Percentiles rank a stretch among this genome's conserved stretches.
Conservation (phyloP, 2,113 vertebrate species). For the Ictalurus punctatus region DNA sequence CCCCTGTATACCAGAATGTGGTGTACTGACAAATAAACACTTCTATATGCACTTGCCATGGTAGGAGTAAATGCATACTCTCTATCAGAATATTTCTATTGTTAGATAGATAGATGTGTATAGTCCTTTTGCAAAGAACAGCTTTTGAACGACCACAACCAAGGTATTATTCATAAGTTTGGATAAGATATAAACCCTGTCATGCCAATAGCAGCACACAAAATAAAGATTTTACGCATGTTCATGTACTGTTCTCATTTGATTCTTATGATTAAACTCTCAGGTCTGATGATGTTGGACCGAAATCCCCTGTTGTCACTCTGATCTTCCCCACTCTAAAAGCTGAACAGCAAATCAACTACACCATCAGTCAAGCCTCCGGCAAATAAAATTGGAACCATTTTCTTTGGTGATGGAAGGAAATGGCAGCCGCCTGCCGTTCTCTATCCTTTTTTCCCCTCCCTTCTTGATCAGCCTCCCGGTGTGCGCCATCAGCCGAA, state of each 20-base stretch:
- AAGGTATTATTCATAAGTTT: background rate
- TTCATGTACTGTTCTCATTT: background rate
- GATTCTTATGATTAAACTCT: conserved; percentile 10
- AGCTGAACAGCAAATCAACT: conserved; percentile 34
- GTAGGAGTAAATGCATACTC: background rate
- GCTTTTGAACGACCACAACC: background rate
- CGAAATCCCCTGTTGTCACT: conserved; percentile 10
- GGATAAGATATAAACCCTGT: background rate
- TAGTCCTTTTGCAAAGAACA: background rate
- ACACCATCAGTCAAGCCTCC: conserved; percentile 39
- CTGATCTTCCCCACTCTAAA: conserved; percentile 32
- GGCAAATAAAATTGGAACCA: conserved; percentile 43
- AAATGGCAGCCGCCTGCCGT: conserved; percentile 36
- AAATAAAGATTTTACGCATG: no score
- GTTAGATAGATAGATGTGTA: background rate
- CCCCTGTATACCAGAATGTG: background rate
- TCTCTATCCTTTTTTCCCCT: conserved; percentile 37
- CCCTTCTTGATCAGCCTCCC: conserved; percentile 45
- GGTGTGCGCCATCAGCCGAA: conserved; percentile 50
- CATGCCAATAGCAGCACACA: background rate
- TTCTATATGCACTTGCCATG: background rate
- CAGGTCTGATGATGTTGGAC: conserved; percentile 7
- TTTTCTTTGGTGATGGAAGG: conserved; percentile 35
- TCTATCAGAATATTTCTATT: background rate
- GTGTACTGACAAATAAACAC: background rate